phyloP scores from a whole-genome alignment of 2,797 vertebrate genomes.

The Ctenochaetus hawaiiensis region DNA sequence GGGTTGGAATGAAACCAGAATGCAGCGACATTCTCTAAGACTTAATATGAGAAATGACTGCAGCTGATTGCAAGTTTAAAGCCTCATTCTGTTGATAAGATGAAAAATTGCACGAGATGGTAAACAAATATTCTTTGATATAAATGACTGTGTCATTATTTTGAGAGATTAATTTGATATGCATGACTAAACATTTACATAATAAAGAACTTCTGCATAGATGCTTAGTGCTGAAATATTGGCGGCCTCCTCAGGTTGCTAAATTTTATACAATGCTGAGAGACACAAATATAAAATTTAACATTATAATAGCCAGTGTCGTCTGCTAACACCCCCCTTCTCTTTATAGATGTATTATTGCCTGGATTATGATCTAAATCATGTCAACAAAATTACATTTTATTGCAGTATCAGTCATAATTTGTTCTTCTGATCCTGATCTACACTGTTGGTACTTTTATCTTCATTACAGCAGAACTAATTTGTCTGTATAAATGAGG shows the following conservation, averaged over 20 bases:
- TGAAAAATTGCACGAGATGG: slow-evolving; percentile 1
- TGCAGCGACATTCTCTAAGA: neutral
- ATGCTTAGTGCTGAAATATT: slow-evolving; percentile 12
- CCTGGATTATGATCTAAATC: slow-evolving; percentile 3
- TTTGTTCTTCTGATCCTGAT: neutral
- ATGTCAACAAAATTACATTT: slow-evolving; percentile 11
- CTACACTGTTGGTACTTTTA: neutral
- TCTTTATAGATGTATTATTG: neutral
- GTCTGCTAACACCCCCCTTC: neutral
- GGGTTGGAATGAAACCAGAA: slow-evolving; percentile 12
- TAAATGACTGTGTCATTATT: neutral
- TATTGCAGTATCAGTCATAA: neutral
- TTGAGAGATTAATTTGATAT: slow-evolving; percentile 1
- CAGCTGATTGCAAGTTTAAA: slow-evolving; percentile 37
- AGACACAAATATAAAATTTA: neutral
- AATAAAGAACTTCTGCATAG: neutral
- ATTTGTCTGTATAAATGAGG: neutral
- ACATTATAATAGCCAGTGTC: neutral
- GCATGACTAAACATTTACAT: neutral
- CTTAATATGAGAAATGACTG: slow-evolving; percentile 18
- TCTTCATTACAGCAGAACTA: neutral
- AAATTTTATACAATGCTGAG: neutral
- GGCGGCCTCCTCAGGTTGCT: neutral
- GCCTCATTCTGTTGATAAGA: slow-evolving; percentile 23
- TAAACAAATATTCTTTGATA: slow-evolving; percentile 10